Evolutionary conservation across 1,140 invertebrate genomes (phyloP).

Genomic region (Papilio glaucus): DNA sequence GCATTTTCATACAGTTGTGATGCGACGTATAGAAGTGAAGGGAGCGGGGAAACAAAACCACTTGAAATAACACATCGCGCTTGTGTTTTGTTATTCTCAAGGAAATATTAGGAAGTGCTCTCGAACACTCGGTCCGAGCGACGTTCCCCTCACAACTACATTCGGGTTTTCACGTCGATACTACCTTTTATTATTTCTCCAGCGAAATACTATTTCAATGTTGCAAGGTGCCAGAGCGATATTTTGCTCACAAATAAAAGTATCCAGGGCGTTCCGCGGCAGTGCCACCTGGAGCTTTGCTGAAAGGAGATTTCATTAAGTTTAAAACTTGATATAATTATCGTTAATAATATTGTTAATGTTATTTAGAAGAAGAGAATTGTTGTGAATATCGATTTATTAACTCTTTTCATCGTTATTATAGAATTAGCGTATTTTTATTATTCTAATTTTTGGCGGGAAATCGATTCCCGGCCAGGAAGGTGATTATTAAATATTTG

Average conservation of each 20-base stretch:
- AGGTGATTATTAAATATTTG: too few species aligned
- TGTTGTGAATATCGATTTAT: too few species aligned
- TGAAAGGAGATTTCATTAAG: too few species aligned
- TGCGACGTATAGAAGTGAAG: neutral
- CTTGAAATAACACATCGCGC: conserved; percentile 19
- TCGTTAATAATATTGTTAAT: too few species aligned
- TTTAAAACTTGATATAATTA: too few species aligned
- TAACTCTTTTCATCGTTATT: too few species aligned
- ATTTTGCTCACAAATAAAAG: neutral
- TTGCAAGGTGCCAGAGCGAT: neutral
- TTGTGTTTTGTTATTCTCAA: conserved; percentile 16
- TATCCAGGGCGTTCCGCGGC: too few species aligned
- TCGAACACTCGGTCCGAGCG: neutral
- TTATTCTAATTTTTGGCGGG: too few species aligned
- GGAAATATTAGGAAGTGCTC: conserved; percentile 14
- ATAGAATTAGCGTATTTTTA: too few species aligned
- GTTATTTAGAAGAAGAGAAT: too few species aligned
- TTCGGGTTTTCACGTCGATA: neutral
- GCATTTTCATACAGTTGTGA: neutral
- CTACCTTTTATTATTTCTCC: conserved; percentile 4
- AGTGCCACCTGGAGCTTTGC: too few species aligned
- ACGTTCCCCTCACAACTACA: neutral
- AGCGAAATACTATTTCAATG: neutral
- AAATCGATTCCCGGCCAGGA: too few species aligned
- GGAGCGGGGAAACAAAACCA: neutral